These are phyloP conservation scores for Hypanus sabinus DNA, from an alignment of 2,113 vertebrate species.

Conservation along the genomic window DNA sequence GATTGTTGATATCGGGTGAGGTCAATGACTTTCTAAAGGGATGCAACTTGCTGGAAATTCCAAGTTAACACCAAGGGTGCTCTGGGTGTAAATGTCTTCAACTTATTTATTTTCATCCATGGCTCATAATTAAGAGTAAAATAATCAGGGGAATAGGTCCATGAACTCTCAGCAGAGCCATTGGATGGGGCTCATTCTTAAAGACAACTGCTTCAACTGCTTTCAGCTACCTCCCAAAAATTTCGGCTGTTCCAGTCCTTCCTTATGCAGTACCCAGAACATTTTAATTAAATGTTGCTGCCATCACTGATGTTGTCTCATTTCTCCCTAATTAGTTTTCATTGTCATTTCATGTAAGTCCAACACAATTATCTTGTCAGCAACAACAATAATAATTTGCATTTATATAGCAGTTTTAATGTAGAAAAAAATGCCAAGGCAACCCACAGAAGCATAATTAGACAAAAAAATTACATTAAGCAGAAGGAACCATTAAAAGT, in stretches of 20 bases:
- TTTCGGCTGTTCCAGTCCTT: not conserved
- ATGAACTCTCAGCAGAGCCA: not conserved
- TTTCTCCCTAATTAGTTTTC: not conserved
- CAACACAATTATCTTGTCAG: not conserved
- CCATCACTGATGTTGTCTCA: too few relatives aligned
- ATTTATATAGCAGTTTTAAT: not conserved
- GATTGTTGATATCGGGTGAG: not conserved
- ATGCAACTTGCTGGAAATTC: not conserved
- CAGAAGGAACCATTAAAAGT: not conserved
- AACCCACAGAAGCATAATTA: too few relatives aligned
- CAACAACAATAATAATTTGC: not conserved
- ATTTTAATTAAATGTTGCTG: not conserved
- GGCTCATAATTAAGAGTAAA: not conserved
- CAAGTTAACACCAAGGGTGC: not conserved
- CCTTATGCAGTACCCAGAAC: not conserved
- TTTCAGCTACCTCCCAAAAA: not conserved
- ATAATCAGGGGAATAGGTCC: not conserved
- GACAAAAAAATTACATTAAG: not conserved
- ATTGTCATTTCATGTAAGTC: not conserved
- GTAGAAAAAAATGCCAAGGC: not conserved
- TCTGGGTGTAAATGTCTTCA: not conserved
- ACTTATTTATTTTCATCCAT: not conserved
- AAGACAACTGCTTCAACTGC: too few relatives aligned
- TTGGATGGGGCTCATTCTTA: not conserved
- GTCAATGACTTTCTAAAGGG: not conserved